Evolutionary conservation across 2,888 invertebrate species (phyloP).

Genomic region (Eilema sororculum): DNA sequence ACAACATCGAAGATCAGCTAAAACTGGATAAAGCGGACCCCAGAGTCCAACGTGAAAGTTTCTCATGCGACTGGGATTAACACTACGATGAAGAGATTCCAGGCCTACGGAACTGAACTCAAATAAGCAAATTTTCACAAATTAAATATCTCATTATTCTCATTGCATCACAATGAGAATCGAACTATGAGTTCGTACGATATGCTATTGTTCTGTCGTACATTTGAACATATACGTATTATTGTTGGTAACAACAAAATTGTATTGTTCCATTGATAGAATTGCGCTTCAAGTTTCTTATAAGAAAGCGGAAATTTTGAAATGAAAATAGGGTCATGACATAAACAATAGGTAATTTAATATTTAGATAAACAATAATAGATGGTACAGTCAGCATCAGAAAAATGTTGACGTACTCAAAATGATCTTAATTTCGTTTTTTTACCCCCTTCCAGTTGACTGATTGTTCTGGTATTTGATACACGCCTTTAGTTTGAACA

Average conservation of each 20-base stretch:
- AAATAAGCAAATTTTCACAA: background rate
- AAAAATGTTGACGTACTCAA: no score
- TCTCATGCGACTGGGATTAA: no score
- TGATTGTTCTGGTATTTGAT: no score
- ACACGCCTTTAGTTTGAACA: no score
- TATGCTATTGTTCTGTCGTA: constrained; percentile 7
- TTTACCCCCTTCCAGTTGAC: no score
- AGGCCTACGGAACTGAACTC: background rate
- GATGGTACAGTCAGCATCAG: no score
- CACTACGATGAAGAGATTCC: no score
- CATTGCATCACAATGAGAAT: background rate
- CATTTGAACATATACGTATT: background rate
- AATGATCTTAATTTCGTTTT: no score
- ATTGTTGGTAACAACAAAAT: constrained; percentile 5
- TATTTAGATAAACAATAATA: background rate
- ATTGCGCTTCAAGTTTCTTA: background rate
- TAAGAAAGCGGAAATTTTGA: constrained; percentile 7
- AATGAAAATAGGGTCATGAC: background rate
- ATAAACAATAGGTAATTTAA: background rate
- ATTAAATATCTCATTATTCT: background rate
- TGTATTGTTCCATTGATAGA: constrained; percentile 11
- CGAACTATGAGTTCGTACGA: background rate
- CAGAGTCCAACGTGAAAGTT: no score
- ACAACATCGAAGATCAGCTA: no score
- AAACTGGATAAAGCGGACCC: no score